phyloP scores from a whole-genome alignment of 2,113 vertebrate species.

The Lipophrys pholis region DNA sequence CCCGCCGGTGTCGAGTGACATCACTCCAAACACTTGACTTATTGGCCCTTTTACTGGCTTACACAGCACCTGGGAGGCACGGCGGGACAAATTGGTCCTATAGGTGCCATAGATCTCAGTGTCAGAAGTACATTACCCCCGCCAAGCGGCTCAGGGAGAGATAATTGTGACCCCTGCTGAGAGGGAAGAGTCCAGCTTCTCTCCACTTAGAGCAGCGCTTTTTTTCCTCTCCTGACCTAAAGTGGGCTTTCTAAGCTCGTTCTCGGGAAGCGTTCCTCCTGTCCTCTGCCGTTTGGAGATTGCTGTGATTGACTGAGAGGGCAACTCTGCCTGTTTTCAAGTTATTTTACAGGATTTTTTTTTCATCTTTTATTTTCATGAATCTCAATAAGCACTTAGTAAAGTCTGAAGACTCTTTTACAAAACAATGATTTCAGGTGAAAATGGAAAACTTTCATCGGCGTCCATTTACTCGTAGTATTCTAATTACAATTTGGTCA shows the following conservation, averaged over 20 bases:
- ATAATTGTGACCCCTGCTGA: conserved; percentile 64
- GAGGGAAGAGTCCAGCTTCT: conserved; percentile 48
- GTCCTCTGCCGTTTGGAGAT: not conserved
- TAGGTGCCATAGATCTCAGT: conserved; percentile 51
- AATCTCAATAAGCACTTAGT: not conserved
- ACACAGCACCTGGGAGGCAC: conserved; percentile 8
- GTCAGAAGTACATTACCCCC: conserved; percentile 57
- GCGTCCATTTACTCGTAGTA: too few species aligned
- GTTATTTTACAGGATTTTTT: not conserved
- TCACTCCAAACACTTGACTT: conserved; percentile 46
- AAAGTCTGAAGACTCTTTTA: too few species aligned
- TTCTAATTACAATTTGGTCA: too few species aligned
- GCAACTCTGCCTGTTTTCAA: not conserved
- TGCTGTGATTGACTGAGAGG: not conserved
- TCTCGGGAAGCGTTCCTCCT: not conserved
- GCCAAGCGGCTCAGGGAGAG: conserved; percentile 54
- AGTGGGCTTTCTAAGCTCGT: not conserved
- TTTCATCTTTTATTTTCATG: not conserved
- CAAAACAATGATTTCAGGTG: too few species aligned
- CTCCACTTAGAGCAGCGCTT: conserved; percentile 12
- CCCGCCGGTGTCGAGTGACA: conserved; percentile 17
- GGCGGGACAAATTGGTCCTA: conserved; percentile 34
- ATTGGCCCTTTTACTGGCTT: conserved; percentile 19
- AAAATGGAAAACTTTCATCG: too few species aligned
- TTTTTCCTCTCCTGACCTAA: conserved; percentile 6